These are phyloP conservation scores for Sarcophaga rosellei DNA, from an alignment of 2,888 invertebrate species.

Conservation along the genomic window DNA sequence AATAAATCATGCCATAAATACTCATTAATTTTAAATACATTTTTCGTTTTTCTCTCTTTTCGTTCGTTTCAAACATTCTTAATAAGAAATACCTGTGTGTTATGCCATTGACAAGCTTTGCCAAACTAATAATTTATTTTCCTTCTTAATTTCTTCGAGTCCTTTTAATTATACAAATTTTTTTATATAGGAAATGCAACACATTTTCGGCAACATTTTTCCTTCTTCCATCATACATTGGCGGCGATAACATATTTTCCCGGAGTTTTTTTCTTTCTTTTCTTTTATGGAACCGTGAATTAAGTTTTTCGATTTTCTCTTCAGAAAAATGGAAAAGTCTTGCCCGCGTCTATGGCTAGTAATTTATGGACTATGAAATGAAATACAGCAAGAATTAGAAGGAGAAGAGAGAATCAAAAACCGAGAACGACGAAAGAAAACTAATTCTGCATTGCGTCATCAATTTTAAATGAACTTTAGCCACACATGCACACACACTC, in stretches of 20 bases:
- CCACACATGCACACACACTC: not conserved
- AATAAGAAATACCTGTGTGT: too few relatives aligned
- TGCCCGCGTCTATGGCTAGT: conserved; percentile 1
- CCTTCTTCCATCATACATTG: too few relatives aligned
- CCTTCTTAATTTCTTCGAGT: not conserved
- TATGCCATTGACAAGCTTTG: conserved; percentile 12
- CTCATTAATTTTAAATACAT: too few relatives aligned
- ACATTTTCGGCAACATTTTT: too few relatives aligned
- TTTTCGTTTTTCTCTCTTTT: too few relatives aligned
- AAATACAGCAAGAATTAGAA: conserved; percentile 5
- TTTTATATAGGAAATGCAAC: too few relatives aligned
- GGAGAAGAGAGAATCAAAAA: not conserved
- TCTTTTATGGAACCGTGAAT: not conserved
- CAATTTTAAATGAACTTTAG: conserved; percentile 41
- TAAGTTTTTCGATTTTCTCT: conserved; percentile 3
- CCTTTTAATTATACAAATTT: conserved; percentile 9
- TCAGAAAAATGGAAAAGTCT: not conserved
- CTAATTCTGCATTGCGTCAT: conserved; percentile 54
- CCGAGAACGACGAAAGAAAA: not conserved
- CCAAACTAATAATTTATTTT: conserved; percentile 37
- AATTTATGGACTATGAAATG: conserved; percentile 48
- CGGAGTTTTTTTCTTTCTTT: not conserved
- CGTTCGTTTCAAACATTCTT: too few relatives aligned
- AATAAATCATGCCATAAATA: too few relatives aligned
- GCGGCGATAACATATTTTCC: not conserved